Evolutionary conservation across 2,888 invertebrate species (phyloP), one percentile per base, ranked within the genome.

Genomic region (Mantis religiosa): DNA sequence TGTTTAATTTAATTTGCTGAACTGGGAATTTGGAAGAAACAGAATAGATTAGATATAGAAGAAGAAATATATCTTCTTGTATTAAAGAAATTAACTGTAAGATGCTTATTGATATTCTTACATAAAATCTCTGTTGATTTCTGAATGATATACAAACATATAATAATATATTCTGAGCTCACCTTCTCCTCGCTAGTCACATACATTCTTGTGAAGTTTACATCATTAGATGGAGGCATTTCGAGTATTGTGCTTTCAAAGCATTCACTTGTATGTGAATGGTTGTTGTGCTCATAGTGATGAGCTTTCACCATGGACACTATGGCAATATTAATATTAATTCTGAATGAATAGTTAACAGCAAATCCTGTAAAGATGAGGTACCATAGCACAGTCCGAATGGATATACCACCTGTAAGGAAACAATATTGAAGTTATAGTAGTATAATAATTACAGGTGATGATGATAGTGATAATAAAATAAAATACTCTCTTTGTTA

Each of bases 301-400:
- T 89, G 91, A 7, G 92, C 92, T 41, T 92, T 85, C 14, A 95
- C 94, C 96, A 96, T 96, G 85, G 95, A 95, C 86, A 96, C 96
- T 91, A 96, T 95, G 30, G 95, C 95, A 88, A 96, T 95, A 91
- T 96, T 96, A 89, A 96, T 92, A 92, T 96, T 96, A 88, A 95
- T 95, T 41, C 96, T 93, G 28, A 96, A 93, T 95, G 96, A 96
- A 91, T 96, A 96, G 92, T 96, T 96, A 87, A 96, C 94, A 8
- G 95, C 95, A 91, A 96, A 96, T 25, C 96, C 96, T 89, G 93
- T 93, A 92, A 96, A 96, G 2, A 94, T 94, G 91, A 96, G 92
- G 91, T 95, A 94, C 96, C 96, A 96, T 25, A 96, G 92, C 25
- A 96, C 94, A 82, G 92, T 92, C 88, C 93, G 92, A 88, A 93